Evolutionary conservation across 2,113 vertebrate genomes (phyloP).

Genomic region (Phasianus colchicus): DNA sequence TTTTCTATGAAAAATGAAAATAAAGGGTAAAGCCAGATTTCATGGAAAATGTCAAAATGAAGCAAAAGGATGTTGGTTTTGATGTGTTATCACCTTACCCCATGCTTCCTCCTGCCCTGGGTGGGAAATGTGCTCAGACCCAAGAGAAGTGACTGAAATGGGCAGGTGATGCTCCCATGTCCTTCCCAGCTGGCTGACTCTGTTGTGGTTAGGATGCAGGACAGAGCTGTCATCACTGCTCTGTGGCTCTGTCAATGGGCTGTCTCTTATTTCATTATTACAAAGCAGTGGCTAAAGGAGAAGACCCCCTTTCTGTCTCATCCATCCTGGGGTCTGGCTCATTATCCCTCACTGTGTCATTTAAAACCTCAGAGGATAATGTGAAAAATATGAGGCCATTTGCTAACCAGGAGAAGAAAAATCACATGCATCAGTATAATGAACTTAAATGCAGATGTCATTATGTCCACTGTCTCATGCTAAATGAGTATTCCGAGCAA

Average conservation of each 20-base stretch:
- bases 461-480: constrained; percentile 22
- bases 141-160: not conserved
- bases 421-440: not conserved
- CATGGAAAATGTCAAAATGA: not conserved
- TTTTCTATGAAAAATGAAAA: not conserved
- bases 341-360: not conserved
- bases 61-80: not conserved
- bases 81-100: not conserved
- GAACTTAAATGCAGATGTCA: constrained; percentile 41
- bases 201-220: not conserved
- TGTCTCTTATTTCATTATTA: not conserved
- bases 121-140: not conserved
- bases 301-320: not conserved
- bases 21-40: not conserved
- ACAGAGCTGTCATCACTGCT: not conserved
- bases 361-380: constrained; percentile 46
- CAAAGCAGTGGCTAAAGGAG: not conserved
- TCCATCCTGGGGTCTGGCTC: not conserved
- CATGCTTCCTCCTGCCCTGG: not conserved
- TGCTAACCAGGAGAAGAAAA: constrained; percentile 49
- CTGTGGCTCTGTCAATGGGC: not conserved
- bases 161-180: not conserved
- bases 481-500: constrained; percentile 41
- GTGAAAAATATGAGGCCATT: constrained; percentile 47
- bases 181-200: not conserved